These are phyloP conservation scores for Holothuria scabra DNA, from an alignment of 53 echinoderm and acorn worm species.

Conservation along the genomic window DNA sequence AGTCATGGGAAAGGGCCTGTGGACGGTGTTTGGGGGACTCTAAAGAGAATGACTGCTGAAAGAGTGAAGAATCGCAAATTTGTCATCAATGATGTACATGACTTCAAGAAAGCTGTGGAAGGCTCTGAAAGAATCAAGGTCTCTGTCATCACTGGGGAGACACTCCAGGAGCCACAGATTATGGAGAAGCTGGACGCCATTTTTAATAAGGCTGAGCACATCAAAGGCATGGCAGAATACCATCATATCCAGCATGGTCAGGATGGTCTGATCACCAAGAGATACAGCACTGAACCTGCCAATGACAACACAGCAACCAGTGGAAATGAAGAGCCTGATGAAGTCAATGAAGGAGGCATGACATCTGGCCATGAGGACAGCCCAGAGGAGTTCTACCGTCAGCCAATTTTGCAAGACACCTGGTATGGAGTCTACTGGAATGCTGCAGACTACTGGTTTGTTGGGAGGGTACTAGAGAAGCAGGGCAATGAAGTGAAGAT, in stretches of 20 bases:
- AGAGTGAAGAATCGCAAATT: conserved; percentile 28
- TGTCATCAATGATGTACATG: conserved; percentile 24
- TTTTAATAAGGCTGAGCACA: background rate
- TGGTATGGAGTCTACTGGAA: conserved; percentile 22
- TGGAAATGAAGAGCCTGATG: background rate
- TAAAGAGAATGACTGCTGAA: conserved; percentile 39
- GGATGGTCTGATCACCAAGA: background rate
- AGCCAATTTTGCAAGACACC: background rate
- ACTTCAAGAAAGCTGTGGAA: no score
- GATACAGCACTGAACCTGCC: background rate
- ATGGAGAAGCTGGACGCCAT: conserved; percentile 11
- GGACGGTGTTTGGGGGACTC: conserved; percentile 25
- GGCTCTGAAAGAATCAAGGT: no score
- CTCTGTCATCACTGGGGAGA: no score
- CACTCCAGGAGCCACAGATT: conserved; percentile 3
- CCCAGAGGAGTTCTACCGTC: background rate
- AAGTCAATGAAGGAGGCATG: no score
- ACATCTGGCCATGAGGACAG: background rate
- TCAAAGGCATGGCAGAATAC: conserved; percentile 25
- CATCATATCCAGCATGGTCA: background rate
- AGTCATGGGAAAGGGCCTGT: conserved; percentile 50
- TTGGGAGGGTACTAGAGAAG: conserved; percentile 24
- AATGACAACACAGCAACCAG: background rate
- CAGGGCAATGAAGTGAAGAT: background rate
- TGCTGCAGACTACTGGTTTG: conserved; percentile 24